phyloP scores from a whole-genome alignment of 1,140 invertebrate genomes.

The Drosophila punjabiensis region DNA sequence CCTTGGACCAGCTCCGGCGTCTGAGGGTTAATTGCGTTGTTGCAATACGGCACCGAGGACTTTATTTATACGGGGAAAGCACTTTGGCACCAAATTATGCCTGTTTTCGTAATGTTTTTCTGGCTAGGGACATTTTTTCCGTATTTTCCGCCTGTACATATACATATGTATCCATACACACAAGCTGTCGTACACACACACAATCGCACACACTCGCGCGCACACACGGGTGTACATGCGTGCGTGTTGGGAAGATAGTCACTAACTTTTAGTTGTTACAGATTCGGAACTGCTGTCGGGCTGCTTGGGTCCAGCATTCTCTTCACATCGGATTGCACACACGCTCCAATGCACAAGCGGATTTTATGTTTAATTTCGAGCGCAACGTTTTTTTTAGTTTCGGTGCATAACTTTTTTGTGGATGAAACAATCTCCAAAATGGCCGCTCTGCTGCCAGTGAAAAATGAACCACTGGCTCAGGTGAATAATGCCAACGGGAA shows the following conservation, averaged over 20 bases:
- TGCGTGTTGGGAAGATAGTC: conserved; percentile 73
- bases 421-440: conserved; percentile 81
- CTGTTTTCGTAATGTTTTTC: conserved; percentile 36
- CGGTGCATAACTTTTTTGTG: conserved; percentile 81
- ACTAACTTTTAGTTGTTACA: conserved; percentile 74
- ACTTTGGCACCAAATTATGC: conserved; percentile 7
- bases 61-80: neutral
- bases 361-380: conserved; percentile 65
- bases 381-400: conserved; percentile 70
- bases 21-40: conserved; percentile 1
- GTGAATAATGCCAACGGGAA: conserved; percentile 46
- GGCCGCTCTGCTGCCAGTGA: conserved; percentile 63
- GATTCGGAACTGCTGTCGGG: conserved; percentile 49
- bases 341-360: conserved; percentile 62
- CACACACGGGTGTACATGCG: conserved; percentile 62
- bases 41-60: conserved; percentile 9
- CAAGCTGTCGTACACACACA: conserved; percentile 53
- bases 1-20: conserved; percentile 1
- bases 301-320: conserved; percentile 65
- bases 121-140: conserved; percentile 48
- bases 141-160: conserved; percentile 58
- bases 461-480: conserved; percentile 49
- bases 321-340: conserved; percentile 56
- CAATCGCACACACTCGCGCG: conserved; percentile 60
- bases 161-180: conserved; percentile 63